Conservation (phyloP, 1,140 invertebrate species). For the Charaxes varanes region DNA sequence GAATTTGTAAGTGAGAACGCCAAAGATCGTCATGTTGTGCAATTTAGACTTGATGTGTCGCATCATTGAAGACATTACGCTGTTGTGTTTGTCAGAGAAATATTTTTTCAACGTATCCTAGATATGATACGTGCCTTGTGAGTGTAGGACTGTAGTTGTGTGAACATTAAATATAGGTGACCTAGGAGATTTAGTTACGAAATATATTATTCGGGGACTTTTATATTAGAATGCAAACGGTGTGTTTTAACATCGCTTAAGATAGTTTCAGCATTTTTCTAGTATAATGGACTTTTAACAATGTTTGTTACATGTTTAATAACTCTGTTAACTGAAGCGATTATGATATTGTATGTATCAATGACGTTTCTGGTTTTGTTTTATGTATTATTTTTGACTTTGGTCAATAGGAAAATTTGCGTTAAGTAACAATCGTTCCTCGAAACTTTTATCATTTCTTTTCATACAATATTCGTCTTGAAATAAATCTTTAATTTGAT, state of each 20-base stretch:
- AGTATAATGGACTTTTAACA: slow-evolving; percentile 35
- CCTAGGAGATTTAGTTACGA: slow-evolving; percentile 22
- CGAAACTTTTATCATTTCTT: no score
- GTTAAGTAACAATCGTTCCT: no score
- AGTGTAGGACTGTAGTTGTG: slow-evolving; percentile 32
- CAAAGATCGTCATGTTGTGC: slow-evolving; percentile 45
- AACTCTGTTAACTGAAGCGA: no score
- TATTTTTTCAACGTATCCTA: slow-evolving; percentile 67
- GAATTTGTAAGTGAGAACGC: slow-evolving; percentile 31
- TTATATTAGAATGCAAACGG: slow-evolving; percentile 20
- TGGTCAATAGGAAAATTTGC: no score
- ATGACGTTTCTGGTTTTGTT: no score
- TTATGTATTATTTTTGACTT: no score
- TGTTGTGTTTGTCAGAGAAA: slow-evolving; percentile 33
- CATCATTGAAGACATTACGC: slow-evolving; percentile 12
- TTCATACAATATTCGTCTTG: no score
- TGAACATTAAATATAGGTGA: slow-evolving; percentile 18
- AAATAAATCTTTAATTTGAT: no score
- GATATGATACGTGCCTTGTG: slow-evolving; percentile 60
- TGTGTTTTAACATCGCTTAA: slow-evolving; percentile 46
- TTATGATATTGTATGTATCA: no score
- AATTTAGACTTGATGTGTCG: slow-evolving; percentile 20
- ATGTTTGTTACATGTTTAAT: no score
- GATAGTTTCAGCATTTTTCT: slow-evolving; percentile 56
- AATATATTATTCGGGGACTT: slow-evolving; percentile 21